Base-by-base conservation (phyloP, 2,888 invertebrate genomes). In the Cephus rjabovi region DNA sequence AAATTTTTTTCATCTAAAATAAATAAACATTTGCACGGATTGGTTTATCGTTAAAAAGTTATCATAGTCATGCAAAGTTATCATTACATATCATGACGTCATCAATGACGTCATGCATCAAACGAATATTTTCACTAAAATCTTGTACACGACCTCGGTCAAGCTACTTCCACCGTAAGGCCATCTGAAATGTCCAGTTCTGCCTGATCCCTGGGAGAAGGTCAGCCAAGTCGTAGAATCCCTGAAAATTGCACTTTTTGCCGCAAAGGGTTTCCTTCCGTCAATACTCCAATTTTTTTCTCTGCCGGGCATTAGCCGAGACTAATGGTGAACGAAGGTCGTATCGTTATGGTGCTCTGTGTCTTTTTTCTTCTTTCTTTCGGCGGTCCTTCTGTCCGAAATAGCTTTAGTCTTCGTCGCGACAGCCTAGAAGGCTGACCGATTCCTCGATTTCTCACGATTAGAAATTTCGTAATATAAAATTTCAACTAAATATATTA, bases 231-330 rank as follows among this genome's bases (percentile, higher is more conserved):
- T 71, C 71, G 71, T 71, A 31, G 71, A 71, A 71, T 31, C 74
- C 74, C 12, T 23, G 6, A 30, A 74, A 74, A 74, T 74, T 74
- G 74, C 74, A 74, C 23, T 74, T 74, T 74, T 74, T 76, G 74
- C 81, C 84, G 81, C 83, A 81, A 83, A 83, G 81, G 83, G 82
- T 81, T 80, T 76, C 77, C 89, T 90, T 89, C 88, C 88, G 87
- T 83, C 89, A 89, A 90, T 90, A 89, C 88, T 90, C 89, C 87
- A 89, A 89, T 90, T 90, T 90, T 90, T 86, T 84, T 77, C 79
- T 79, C 82, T 82, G 34, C 70, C 78, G 79, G 70, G 37, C 81
- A 83, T 84, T 75, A 80, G 75, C 73, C 81, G 81, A 80, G 56
- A 79, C 79, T 81, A 83, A 86, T 82, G 77, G 82, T 75, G 80